Evolutionary conservation across 2,888 invertebrate genomes (phyloP).

Genomic region (Cancer borealis): DNA sequence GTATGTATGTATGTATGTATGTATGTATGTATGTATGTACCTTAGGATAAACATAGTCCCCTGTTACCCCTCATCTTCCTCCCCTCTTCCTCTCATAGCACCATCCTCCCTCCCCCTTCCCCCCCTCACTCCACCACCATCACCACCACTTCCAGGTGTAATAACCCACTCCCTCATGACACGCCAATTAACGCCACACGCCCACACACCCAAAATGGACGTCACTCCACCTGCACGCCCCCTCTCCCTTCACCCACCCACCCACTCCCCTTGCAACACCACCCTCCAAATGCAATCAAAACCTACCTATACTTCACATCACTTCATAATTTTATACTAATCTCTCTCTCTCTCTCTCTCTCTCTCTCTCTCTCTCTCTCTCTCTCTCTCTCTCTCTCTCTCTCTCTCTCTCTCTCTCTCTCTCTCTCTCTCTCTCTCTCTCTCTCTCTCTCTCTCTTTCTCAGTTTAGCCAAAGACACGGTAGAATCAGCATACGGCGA

Average conservation of each 20-base stretch:
- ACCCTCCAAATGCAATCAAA: neutral
- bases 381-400: neutral
- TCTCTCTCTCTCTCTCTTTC: neutral
- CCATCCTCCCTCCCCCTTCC: neutral
- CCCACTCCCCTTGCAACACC: neutral
- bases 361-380: constrained; percentile 15
- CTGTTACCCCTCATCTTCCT: neutral
- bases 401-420: neutral
- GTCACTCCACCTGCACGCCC: neutral
- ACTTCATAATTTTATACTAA: neutral
- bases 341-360: constrained; percentile 24
- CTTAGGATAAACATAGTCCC: neutral
- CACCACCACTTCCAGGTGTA: neutral
- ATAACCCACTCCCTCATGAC: constrained; percentile 20
- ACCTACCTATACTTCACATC: neutral
- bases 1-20: neutral
- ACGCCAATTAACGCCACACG: constrained; percentile 12
- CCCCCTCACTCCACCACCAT: neutral
- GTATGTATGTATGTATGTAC: neutral
- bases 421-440: constrained; percentile 32
- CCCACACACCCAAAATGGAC: neutral
- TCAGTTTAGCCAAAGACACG: neutral
- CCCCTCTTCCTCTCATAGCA: neutral
- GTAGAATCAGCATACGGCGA: constrained; percentile 4
- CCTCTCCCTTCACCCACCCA: neutral